Evolutionary conservation across 2,113 vertebrate species (phyloP).

Genomic region (Chloebia gouldiae): DNA sequence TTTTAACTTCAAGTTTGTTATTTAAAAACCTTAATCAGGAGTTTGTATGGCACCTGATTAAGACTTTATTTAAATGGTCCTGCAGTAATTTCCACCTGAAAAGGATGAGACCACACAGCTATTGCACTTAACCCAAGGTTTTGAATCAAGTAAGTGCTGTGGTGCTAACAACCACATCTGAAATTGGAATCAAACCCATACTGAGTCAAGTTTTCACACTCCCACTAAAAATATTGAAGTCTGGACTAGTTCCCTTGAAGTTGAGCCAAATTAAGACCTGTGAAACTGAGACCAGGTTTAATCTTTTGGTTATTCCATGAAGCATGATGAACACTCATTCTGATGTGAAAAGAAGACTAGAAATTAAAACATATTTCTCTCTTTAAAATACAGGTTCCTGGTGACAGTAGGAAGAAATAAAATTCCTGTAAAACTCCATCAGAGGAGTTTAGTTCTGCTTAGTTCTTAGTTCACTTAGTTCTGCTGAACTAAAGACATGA

Average conservation of each 20-base stretch:
- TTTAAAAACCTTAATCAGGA: constrained; percentile 52
- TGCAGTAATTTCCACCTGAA: neutral
- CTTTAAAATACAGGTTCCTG: neutral
- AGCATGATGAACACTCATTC: neutral
- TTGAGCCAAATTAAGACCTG: neutral
- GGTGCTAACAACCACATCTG: neutral
- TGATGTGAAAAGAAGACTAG: neutral
- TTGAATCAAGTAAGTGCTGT: neutral
- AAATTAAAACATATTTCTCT: neutral
- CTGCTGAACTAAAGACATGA: neutral
- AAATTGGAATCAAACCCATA: neutral
- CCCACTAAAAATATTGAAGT: neutral
- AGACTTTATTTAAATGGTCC: constrained; percentile 23
- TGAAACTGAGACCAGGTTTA: neutral
- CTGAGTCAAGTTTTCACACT: neutral
- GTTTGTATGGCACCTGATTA: constrained; percentile 36
- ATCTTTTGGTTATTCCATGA: neutral
- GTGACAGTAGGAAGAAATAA: neutral
- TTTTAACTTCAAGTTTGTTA: constrained; percentile 51
- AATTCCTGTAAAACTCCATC: neutral
- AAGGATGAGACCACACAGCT: neutral
- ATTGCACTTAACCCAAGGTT: neutral
- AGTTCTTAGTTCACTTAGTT: neutral
- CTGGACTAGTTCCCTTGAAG: neutral
- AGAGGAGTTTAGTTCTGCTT: neutral